Base-by-base conservation (phyloP, 1,140 invertebrate species). In the Aphelenchoides besseyi region DNA sequence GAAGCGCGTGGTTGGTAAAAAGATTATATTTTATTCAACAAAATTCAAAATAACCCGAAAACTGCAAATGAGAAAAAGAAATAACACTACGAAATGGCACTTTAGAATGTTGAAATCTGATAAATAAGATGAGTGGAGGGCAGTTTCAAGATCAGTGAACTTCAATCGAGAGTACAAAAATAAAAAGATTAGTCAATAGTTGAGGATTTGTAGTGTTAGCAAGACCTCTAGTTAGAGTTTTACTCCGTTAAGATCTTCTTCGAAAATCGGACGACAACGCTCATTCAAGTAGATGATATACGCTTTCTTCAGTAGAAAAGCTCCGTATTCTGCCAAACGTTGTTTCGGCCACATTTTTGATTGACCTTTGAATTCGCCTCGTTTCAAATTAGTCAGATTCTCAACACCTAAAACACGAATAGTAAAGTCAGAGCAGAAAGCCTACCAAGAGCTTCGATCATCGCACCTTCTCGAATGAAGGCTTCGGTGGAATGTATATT, bases 401-500 rank as follows among this genome's bases (percentile, higher is more conserved):
- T 87, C 79, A 9, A 92, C 72, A 59, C 86, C 87, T 88, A 66
- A 59, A 55, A 72, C 26, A 32, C 29, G 55, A 73, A 70, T 8
- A n/a, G 53, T 28, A 76, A 64, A 64, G 54, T 81, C 12, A 48
- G 41, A 12, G 2, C 23, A 18, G 32, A 18, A 18, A 71, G 52
- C 77, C 77, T 76, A 77, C 92, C 90, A 35, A 97, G 82, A 0
- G 92, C 91, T 77, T 93, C 91, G 23, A 97, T 94, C 88, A 98
- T 97, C 26, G 91, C 89, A 0, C 93, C 93, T 86, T 98, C 95
- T 70, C 94, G 87, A 0, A 92, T 94, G 77, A 91, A 93, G 1
- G 95, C 94, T 86, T 97, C 95, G 0, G 90, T 92, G 0, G 92
- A 90, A 70, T 93, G 92, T 0, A 91, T 89, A 85, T 94, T 94